A percentile compares a stretch with the other conserved stretches of the same genome.
Conservation (phyloP, 2,797 vertebrate genomes). For the Macrochelys suwanniensis region DNA sequence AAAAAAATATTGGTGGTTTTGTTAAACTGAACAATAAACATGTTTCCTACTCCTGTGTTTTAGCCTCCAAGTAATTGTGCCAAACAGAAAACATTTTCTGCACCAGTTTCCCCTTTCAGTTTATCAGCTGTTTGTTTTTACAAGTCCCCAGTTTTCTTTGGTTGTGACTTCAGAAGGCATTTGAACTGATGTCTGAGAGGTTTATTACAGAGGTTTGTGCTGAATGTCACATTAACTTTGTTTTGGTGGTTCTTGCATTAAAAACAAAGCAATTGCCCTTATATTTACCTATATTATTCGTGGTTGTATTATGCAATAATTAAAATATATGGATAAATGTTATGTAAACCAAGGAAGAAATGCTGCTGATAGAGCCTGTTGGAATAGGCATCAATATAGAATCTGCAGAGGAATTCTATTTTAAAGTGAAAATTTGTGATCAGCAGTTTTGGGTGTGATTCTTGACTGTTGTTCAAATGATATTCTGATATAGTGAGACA, state of each 20-base stretch:
- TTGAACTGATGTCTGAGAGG: not conserved
- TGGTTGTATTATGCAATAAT: not conserved
- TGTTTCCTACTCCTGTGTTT: constrained; percentile 27
- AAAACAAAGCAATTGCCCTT: not conserved
- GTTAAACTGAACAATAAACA: not conserved
- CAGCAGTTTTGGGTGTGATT: accelerated
- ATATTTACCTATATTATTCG: not conserved
- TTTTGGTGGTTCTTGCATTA: not conserved
- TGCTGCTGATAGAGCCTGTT: not conserved
- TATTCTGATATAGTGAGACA: accelerated
- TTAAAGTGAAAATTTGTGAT: not conserved
- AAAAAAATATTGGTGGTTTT: not conserved
- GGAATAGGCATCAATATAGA: not conserved
- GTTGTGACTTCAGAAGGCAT: constrained; percentile 15
- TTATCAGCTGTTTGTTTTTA: constrained; percentile 36
- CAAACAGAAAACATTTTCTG: constrained; percentile 25
- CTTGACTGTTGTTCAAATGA: not conserved
- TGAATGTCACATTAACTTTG: not conserved
- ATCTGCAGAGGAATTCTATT: not conserved
- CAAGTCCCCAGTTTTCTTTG: not conserved
- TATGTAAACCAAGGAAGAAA: not conserved
- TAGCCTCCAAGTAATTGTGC: constrained; percentile 29
- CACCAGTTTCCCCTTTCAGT: constrained; percentile 46
- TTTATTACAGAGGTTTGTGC: not conserved
- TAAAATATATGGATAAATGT: not conserved